Percentiles rank a stretch among this genome's conserved stretches.
Evolutionary conservation across 2,888 invertebrate genomes (phyloP).

Genomic region (Tenthredo distinguenda): DNA sequence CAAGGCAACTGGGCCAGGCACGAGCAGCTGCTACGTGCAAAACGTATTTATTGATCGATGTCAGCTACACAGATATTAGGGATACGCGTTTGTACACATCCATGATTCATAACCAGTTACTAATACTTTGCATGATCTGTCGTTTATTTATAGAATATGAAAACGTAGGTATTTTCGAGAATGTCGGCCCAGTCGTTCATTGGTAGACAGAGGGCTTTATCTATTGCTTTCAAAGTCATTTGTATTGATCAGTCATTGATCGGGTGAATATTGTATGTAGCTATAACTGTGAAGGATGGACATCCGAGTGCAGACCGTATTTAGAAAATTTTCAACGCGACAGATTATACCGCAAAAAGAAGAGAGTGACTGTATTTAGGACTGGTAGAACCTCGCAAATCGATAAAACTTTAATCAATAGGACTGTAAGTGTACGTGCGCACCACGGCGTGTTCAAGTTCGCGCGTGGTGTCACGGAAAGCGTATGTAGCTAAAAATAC

Average conservation of each 20-base stretch:
- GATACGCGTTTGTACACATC: background rate
- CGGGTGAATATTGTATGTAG: too few species aligned
- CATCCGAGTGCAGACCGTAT: too few species aligned
- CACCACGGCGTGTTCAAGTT: background rate
- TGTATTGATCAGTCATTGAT: too few species aligned
- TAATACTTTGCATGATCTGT: background rate
- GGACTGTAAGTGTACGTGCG: background rate
- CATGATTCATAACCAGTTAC: conserved; percentile 18
- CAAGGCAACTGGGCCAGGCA: background rate
- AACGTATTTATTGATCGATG: conserved; percentile 16
- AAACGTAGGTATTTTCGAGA: background rate
- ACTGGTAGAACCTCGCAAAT: background rate
- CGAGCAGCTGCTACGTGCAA: background rate
- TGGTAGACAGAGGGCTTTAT: background rate
- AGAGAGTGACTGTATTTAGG: background rate
- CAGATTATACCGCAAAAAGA: background rate
- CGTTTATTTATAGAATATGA: conserved; percentile 3
- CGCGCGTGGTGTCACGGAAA: background rate
- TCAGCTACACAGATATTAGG: background rate
- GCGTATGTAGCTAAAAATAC: conserved; percentile 54
- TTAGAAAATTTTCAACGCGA: background rate
- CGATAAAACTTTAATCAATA: background rate
- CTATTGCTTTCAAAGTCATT: background rate
- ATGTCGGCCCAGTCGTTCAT: background rate
- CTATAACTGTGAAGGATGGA: too few species aligned